Percentiles rank a stretch among this genome's conserved stretches.
Conservation (phyloP, 2,888 invertebrate genomes). For the Drosophila niveifrons region DNA sequence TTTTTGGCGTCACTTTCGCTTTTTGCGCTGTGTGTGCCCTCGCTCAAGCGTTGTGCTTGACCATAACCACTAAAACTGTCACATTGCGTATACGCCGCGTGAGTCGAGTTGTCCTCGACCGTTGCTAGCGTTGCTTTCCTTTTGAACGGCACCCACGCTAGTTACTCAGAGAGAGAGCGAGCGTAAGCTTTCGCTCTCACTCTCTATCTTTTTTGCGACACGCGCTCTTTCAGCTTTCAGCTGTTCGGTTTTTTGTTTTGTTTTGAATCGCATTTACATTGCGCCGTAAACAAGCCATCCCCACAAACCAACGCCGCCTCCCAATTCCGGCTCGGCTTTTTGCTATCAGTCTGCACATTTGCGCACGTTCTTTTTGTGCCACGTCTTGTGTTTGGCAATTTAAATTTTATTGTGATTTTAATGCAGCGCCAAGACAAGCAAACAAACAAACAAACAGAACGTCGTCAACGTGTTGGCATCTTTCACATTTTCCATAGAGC, state of each 20-base stretch:
- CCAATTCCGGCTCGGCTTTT: conserved; percentile 23
- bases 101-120: conserved; percentile 64
- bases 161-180: conserved; percentile 19
- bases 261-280: conserved; percentile 65
- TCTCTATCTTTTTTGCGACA: conserved; percentile 1
- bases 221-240: conserved; percentile 38
- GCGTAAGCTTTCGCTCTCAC: conserved; percentile 37
- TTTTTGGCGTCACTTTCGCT: conserved; percentile 67
- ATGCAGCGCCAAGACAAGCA: conserved; percentile 48
- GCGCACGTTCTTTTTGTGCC: conserved; percentile 47
- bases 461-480: conserved; percentile 42
- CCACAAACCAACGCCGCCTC: background rate
- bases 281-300: conserved; percentile 43
- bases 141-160: conserved; percentile 51
- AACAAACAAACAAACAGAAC: conserved; percentile 28
- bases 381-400: conserved; percentile 60
- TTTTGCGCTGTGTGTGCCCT: conserved; percentile 60
- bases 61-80: conserved; percentile 82
- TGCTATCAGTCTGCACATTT: conserved; percentile 48
- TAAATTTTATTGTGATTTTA: conserved; percentile 72
- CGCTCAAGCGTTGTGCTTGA: conserved; percentile 79
- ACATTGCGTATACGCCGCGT: conserved; percentile 81
- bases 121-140: conserved; percentile 39
- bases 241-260: conserved; percentile 72
- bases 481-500: conserved; percentile 42